Base-by-base conservation (phyloP, 2,113 vertebrate species). In the Xiphophorus maculatus region DNA sequence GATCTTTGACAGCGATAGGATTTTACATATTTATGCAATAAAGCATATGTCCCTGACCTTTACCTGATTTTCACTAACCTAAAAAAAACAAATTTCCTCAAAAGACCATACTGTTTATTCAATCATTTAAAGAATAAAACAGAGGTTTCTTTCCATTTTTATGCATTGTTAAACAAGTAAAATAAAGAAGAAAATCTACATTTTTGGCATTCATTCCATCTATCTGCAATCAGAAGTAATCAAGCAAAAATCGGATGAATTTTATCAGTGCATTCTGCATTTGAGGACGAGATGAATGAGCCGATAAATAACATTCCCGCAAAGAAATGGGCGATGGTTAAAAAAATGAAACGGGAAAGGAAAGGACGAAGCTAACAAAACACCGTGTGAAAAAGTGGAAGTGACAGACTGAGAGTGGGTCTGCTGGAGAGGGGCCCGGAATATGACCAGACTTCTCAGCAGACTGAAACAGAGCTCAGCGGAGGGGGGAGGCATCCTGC, bases 401-500 rank as follows among this genome's bases (percentile, higher is more conserved):
- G 64, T 76, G 73, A 82, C 74, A 44, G 63, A 44, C 32, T 9
- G 37, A 32, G 67, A 77, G 63, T 42, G 15, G 13, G 75, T 80
- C 40, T 85, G 73, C 28, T 10, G 35, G 61, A 77, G 84, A 76
- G 76, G 19, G 40, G 66, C 69, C 82, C 63, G 42, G 77, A 80
- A 71, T 37, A 42, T 42, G 71, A 77, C 77, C 73, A 33, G 62
- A 25, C 51, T 22, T 11, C 22, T 9, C 66, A 90, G 69, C 74
- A 42, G 27, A 71, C 76, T 68, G 30, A 75, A 66, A 73, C 63
- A 60, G 61, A 77, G 74, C 69, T 81, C 69, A 70, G 33, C 15
- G 35, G 44, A 54, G 51, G 32, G 30, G 51, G 30, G 54, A 48
- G 42, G n/a, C 64, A 77, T 54, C 40, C 65, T 71, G 77, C 66